These are phyloP conservation scores for Clivina fossor DNA, from an alignment of 2,888 invertebrate species.

Conservation along the genomic window DNA sequence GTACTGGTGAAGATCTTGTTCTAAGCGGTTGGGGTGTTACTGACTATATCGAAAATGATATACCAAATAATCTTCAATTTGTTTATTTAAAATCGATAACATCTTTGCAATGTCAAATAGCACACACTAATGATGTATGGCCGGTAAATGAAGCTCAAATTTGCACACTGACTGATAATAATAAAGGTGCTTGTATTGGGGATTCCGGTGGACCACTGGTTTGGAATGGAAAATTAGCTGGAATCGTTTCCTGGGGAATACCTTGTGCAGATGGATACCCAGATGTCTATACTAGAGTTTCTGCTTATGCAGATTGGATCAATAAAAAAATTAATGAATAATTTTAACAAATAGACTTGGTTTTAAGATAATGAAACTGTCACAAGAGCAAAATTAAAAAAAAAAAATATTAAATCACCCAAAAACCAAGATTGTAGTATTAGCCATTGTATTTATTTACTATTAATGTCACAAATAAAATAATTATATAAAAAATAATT, in stretches of 20 bases:
- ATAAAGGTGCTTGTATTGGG: constrained; percentile 62
- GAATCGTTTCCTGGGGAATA: constrained; percentile 59
- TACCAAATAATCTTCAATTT: constrained; percentile 60
- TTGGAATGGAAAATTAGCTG: constrained; percentile 49
- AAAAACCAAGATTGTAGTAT: too few species aligned
- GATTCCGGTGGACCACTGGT: constrained; percentile 60
- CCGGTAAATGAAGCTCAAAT: constrained; percentile 57
- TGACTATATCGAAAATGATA: constrained; percentile 57
- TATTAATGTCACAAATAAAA: too few species aligned
- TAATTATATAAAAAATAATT: too few species aligned
- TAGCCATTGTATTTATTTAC: too few species aligned
- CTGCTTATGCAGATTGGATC: constrained; percentile 55
- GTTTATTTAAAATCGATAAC: constrained; percentile 56
- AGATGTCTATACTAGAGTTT: constrained; percentile 58
- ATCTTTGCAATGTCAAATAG: constrained; percentile 54
- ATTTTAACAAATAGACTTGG: too few species aligned
- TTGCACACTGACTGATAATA: constrained; percentile 61
- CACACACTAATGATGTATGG: constrained; percentile 49
- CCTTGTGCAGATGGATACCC: constrained; percentile 59
- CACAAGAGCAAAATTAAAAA: too few species aligned
- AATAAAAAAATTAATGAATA: too few species aligned
- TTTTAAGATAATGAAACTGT: too few species aligned
- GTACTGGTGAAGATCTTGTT: constrained; percentile 1
- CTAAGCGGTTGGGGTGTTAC: constrained; percentile 44
- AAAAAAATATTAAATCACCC: too few species aligned